A percentile compares a stretch with the other conserved stretches of the same genome.
These are phyloP conservation scores for Diogma glabrata DNA, from an alignment of 2,888 invertebrate species.

Conservation along the genomic window DNA sequence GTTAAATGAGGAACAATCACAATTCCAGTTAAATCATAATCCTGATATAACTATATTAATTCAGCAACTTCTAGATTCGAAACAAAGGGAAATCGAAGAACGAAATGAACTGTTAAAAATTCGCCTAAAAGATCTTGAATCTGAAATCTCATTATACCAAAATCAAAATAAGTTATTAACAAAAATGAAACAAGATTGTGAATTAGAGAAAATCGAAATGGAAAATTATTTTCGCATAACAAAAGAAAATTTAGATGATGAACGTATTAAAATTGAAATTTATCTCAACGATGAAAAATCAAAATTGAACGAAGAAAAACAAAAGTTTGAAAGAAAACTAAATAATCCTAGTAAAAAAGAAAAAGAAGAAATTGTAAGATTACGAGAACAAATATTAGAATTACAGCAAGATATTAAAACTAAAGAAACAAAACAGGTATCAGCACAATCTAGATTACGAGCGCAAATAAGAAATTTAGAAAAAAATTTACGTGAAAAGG, in stretches of 20 bases:
- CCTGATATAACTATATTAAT: no score
- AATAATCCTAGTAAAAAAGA: slow-evolving; percentile 56
- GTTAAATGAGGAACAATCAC: slow-evolving; percentile 19
- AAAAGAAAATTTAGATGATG: slow-evolving; percentile 41
- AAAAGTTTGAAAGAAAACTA: slow-evolving; percentile 52
- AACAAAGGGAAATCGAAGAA: slow-evolving; percentile 17
- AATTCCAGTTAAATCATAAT: no score
- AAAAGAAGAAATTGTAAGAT: slow-evolving; percentile 51
- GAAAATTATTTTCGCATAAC: slow-evolving; percentile 25
- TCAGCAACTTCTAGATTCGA: slow-evolving; percentile 2
- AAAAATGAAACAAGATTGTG: slow-evolving; percentile 47
- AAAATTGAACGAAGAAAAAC: slow-evolving; percentile 52
- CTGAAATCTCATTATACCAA: slow-evolving; percentile 45
- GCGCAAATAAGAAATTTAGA: slow-evolving; percentile 62
- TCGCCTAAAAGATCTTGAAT: slow-evolving; percentile 52
- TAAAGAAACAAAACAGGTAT: slow-evolving; percentile 63
- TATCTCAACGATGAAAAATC: slow-evolving; percentile 58
- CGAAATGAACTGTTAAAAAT: slow-evolving; percentile 46
- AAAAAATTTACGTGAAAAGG: slow-evolving; percentile 52
- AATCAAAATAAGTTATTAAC: slow-evolving; percentile 40
- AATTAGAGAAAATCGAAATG: slow-evolving; percentile 45
- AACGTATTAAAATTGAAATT: slow-evolving; percentile 51
- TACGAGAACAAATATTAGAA: slow-evolving; percentile 52
- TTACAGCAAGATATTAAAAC: slow-evolving; percentile 54
- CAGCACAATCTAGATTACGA: slow-evolving; percentile 57